A percentile compares a stretch with the other conserved stretches of the same genome.
These are phyloP conservation scores for Pluvianellus socialis DNA, from an alignment of 2,113 vertebrate species.

Conservation along the genomic window DNA sequence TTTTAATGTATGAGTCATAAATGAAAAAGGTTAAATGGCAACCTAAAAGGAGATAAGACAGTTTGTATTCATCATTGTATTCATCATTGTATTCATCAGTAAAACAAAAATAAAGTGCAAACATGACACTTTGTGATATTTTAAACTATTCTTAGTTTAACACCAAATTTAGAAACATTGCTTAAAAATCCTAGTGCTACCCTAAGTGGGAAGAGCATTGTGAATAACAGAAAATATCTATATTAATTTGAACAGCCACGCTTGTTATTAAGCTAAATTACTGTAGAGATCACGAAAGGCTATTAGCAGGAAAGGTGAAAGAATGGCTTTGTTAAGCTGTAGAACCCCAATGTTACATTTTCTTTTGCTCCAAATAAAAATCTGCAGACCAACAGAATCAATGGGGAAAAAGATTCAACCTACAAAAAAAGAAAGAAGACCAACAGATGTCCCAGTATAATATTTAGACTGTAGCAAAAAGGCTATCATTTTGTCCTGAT, in stretches of 20 bases:
- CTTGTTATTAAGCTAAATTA: not conserved
- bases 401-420: not conserved
- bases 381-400: not conserved
- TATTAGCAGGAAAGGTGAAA: not conserved
- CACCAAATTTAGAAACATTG: not conserved
- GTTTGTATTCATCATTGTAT: not conserved
- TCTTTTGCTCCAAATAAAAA: not conserved
- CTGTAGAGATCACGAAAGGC: not conserved
- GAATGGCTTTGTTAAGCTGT: not conserved
- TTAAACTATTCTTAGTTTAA: not conserved
- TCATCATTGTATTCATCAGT: not conserved
- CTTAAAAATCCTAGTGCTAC: not conserved
- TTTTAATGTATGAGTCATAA: slow-evolving; percentile 49
- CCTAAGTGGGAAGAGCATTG: not conserved
- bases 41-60: not conserved
- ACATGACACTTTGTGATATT: not conserved
- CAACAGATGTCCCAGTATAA: not conserved
- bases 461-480: not conserved
- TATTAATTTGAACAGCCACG: not conserved
- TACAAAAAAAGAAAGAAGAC: not conserved
- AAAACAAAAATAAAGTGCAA: slow-evolving; percentile 6
- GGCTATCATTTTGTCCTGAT: not conserved
- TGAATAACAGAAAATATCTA: not conserved
- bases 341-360: not conserved
- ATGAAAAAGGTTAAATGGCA: slow-evolving; percentile 8